These are phyloP conservation scores for Micronisus gabar DNA, from an alignment of 2,113 vertebrate species.

Conservation along the genomic window DNA sequence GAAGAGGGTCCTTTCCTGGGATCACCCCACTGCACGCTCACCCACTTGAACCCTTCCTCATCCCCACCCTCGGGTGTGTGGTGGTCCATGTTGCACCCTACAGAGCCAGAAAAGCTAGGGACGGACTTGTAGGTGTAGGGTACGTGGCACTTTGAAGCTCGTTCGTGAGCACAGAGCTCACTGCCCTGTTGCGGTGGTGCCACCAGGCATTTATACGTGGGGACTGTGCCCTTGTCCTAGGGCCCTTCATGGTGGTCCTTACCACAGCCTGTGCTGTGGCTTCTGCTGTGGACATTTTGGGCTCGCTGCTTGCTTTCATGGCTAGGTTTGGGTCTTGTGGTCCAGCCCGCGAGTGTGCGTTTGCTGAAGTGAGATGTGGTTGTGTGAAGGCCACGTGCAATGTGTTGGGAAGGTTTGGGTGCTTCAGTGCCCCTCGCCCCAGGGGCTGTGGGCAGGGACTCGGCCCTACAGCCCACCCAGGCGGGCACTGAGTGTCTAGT, in stretches of 20 bases:
- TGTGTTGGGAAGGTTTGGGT: neutral
- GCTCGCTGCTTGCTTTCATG: accelerated
- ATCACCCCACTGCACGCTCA: neutral
- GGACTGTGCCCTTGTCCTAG: neutral
- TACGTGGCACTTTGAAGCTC: neutral
- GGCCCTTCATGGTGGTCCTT: neutral
- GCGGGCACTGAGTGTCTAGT: neutral
- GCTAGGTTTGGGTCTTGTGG: neutral
- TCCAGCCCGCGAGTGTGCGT: accelerated
- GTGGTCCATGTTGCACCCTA: neutral
- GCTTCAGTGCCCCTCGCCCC: neutral
- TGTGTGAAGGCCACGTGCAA: neutral
- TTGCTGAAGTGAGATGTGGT: neutral
- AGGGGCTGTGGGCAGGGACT: neutral
- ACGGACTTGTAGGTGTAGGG: neutral
- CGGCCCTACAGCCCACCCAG: neutral
- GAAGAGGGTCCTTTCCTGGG: neutral
- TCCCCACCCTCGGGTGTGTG: neutral
- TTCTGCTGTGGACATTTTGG: neutral
- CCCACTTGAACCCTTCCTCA: neutral
- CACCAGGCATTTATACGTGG: neutral
- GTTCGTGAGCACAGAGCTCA: neutral
- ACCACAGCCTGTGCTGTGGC: neutral
- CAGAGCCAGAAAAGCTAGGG: neutral
- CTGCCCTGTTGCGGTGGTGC: neutral